phyloP scores from a whole-genome alignment of 2,797 vertebrate genomes.

The Gymnoscopelus braueri region DNA sequence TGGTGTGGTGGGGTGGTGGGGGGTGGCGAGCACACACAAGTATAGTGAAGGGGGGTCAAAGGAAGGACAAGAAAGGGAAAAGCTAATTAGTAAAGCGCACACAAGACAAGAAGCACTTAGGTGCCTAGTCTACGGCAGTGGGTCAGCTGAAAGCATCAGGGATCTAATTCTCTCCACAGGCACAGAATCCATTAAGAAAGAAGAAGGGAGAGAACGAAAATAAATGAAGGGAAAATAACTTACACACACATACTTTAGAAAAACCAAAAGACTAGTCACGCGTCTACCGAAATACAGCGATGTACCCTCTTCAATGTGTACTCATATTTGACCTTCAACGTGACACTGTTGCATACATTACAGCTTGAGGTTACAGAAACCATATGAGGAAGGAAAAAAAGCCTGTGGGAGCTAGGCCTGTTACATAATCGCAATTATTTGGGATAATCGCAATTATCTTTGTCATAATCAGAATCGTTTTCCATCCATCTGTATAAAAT shows the following conservation, averaged over 20 bases:
- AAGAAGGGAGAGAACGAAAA: constrained; percentile 11
- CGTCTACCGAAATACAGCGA: constrained; percentile 14
- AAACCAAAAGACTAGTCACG: constrained; percentile 18
- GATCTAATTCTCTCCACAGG: constrained; percentile 51
- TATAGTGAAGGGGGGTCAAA: constrained; percentile 88
- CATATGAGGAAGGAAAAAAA: too few species aligned
- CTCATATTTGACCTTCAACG: too few species aligned
- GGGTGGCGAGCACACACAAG: constrained; percentile 68
- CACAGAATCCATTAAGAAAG: constrained; percentile 34
- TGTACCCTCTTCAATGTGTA: background rate
- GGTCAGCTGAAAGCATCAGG: constrained; percentile 70
- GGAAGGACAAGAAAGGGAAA: constrained; percentile 78
- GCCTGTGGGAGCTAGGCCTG: too few species aligned
- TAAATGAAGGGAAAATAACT: constrained; percentile 25
- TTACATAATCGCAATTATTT: too few species aligned
- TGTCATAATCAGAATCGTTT: too few species aligned
- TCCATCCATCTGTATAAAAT: too few species aligned
- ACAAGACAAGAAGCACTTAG: constrained; percentile 69
- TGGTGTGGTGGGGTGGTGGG: constrained; percentile 59
- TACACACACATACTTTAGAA: constrained; percentile 6
- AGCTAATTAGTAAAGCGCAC: constrained; percentile 90
- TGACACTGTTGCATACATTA: too few species aligned
- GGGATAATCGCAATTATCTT: too few species aligned
- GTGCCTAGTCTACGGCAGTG: constrained; percentile 61
- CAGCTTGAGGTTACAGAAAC: too few species aligned